These are phyloP conservation scores for Leptopilina syphax DNA, from an alignment of 2,888 invertebrate genomes.

Conservation along the genomic window DNA sequence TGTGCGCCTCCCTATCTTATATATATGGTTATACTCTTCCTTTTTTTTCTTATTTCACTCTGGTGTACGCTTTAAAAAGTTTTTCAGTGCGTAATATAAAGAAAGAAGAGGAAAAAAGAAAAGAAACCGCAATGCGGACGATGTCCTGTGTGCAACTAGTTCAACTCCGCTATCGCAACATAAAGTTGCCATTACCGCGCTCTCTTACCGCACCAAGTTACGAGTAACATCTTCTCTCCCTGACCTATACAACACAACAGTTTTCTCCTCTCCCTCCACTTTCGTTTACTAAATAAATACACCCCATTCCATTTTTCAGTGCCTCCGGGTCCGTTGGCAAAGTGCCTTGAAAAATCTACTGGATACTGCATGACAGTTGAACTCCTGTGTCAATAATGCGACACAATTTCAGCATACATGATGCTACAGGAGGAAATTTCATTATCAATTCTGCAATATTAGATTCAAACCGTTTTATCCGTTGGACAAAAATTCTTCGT, in stretches of 20 bases:
- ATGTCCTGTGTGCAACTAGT: conserved; percentile 3
- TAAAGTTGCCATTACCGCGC: conserved; percentile 48
- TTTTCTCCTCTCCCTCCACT: background rate
- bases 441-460: background rate
- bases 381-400: conserved; percentile 11
- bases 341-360: conserved; percentile 30
- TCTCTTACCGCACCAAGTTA: conserved; percentile 44
- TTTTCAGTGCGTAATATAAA: conserved; percentile 46
- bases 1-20: background rate
- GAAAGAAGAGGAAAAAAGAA: conserved; percentile 8
- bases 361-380: conserved; percentile 27
- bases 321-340: conserved; percentile 37
- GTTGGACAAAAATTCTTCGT: too few species aligned
- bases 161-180: conserved; percentile 35
- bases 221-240: conserved; percentile 36
- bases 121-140: conserved; percentile 45
- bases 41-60: conserved; percentile 20
- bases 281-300: conserved; percentile 63
- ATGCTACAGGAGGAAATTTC: background rate
- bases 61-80: conserved; percentile 40
- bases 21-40: too few species aligned
- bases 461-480: background rate
- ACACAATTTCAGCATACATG: background rate
- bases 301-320: conserved; percentile 63
- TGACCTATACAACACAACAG: conserved; percentile 14